A percentile compares a stretch with the other conserved stretches of the same genome.
Conservation (phyloP, 2,888 invertebrate genomes). For the Caenorhabditis imperialis region DNA sequence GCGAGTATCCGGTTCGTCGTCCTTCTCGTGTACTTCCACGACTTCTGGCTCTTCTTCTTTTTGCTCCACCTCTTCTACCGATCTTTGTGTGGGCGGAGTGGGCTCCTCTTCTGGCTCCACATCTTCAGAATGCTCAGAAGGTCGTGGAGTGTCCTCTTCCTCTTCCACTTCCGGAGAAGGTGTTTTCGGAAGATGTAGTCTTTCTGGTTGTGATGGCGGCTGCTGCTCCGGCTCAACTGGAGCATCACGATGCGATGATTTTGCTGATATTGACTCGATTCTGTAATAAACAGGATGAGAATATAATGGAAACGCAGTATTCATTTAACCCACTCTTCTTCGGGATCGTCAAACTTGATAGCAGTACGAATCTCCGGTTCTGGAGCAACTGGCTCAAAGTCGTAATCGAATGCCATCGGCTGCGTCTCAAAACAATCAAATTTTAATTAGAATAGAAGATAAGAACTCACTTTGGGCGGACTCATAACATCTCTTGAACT, state of each 20-base stretch:
- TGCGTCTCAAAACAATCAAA: slow-evolving; percentile 12
- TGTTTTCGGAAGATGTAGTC: not conserved
- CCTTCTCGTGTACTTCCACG: slow-evolving; percentile 6
- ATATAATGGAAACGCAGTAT: slow-evolving; percentile 16
- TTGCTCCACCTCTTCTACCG: not conserved
- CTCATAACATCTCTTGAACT: slow-evolving; percentile 29
- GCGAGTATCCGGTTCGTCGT: too few species aligned
- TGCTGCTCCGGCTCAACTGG: slow-evolving; percentile 16
- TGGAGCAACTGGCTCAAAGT: not conserved
- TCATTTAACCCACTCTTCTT: slow-evolving; percentile 27
- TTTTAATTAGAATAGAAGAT: not conserved
- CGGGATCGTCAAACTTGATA: slow-evolving; percentile 1
- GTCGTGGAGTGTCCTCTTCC: not conserved
- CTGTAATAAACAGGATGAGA: too few species aligned
- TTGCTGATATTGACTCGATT: slow-evolving; percentile 48
- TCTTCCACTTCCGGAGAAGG: not conserved
- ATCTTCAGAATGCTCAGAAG: not conserved
- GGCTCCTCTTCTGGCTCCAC: not conserved
- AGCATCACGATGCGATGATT: slow-evolving; percentile 29
- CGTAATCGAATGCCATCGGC: slow-evolving; percentile 14
- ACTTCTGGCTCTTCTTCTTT: not conserved
- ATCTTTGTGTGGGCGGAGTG: not conserved
- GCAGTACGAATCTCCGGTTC: too few species aligned
- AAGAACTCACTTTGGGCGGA: slow-evolving; percentile 10
- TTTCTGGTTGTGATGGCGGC: not conserved